Evolutionary conservation across 2,888 invertebrate species (phyloP).

Genomic region (Drosophila paramelanica): DNA sequence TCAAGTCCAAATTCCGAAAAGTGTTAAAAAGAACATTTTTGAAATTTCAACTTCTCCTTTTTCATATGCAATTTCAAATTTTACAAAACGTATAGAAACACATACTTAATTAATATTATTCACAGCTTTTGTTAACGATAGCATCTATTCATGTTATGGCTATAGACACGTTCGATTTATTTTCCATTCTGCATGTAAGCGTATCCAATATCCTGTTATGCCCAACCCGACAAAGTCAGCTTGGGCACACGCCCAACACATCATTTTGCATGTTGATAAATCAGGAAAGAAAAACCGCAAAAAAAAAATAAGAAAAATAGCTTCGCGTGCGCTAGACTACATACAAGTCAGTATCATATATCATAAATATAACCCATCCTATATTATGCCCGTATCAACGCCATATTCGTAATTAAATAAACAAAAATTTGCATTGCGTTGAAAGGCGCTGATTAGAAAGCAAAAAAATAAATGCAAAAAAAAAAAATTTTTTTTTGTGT

Average conservation of each 20-base stretch:
- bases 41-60: no score
- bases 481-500: no score
- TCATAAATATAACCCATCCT: constrained; percentile 24
- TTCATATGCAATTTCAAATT: no score
- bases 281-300: constrained; percentile 49
- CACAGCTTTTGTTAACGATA: neutral
- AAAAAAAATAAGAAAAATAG: constrained; percentile 10
- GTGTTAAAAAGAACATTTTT: neutral
- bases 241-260: constrained; percentile 32
- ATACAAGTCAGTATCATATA: constrained; percentile 34
- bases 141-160: neutral
- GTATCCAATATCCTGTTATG: constrained; percentile 19
- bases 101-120: neutral
- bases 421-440: constrained; percentile 48
- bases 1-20: no score
- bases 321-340: constrained; percentile 38
- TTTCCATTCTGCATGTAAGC: neutral
- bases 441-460: constrained; percentile 43
- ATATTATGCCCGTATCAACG: constrained; percentile 26
- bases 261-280: constrained; percentile 32
- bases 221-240: constrained; percentile 17
- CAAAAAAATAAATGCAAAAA: constrained; percentile 8
- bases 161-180: constrained; percentile 1
- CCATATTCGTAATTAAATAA: constrained; percentile 38
- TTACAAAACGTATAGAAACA: no score